Base-by-base conservation (phyloP, 1,140 invertebrate species). In the Triops cancriformis region DNA sequence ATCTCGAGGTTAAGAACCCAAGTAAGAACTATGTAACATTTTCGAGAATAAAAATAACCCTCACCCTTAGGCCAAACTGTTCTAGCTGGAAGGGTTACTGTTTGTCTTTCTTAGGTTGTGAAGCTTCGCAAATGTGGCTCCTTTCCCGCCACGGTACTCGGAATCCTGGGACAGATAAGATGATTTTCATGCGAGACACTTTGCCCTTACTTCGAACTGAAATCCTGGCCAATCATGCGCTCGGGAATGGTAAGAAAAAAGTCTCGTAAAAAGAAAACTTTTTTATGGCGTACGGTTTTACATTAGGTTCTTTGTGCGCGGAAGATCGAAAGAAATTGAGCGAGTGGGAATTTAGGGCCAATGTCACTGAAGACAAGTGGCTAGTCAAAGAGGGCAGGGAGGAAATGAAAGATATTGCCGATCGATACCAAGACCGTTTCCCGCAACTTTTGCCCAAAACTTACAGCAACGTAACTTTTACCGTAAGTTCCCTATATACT, bases 391-490 rank as follows among this genome's bases (percentile, higher is more conserved):
- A 92, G 83, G 91, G 91, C 12, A 87, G 89, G 83, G 84, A 88
- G 81, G 91, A 93, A 85, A 85, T 92, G 83, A 82, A 88, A 7
- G 85, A 87, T 76, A 83, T 93, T 41, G 90, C 86, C 0, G 86
- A 89, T 82, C 86, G 91, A 81, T 90, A 89, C 84, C 89, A 91
- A 81, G 83, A 84, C 72, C 84, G 90, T 76, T 92, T 91, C 84
- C 89, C 89, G 7, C 77, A 82, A 10, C 45, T 92, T 14, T 85
- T 92, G 79, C 83, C 86, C 41, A 85, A 88, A 79, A 78, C 84
- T 23, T 91, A 89, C 81, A 82, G 85, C 79, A 88, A 89, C 78
- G 82, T 83, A 26, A 85, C 87, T 37, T 91, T 87, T 80, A 88
- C 86, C 82, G 89, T 90, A 84, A 80, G 76, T 73, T 73, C 12